These are phyloP conservation scores for Pedionomus torquatus DNA, from an alignment of 2,113 vertebrate species.

Conservation along the genomic window DNA sequence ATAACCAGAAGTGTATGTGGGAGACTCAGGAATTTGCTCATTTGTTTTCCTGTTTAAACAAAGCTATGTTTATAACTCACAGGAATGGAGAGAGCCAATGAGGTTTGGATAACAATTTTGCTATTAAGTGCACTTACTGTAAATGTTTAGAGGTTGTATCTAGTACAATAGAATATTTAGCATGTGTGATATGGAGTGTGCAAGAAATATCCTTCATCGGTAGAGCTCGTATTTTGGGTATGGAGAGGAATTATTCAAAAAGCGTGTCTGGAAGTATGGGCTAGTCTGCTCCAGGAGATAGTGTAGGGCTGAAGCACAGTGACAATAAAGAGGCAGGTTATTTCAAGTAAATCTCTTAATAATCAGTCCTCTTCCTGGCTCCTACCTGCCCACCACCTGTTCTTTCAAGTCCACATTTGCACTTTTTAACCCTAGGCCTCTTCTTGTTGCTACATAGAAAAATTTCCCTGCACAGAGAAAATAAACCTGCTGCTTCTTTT, in stretches of 20 bases:
- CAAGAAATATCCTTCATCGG: background rate
- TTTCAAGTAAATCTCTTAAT: background rate
- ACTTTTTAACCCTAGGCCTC: background rate
- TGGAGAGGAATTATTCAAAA: background rate
- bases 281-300: background rate
- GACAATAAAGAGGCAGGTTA: background rate
- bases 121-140: constrained; percentile 58
- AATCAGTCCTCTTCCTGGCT: background rate
- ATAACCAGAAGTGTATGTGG: constrained; percentile 46
- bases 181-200: constrained; percentile 14
- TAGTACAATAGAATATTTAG: constrained; percentile 50
- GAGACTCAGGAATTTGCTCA: constrained; percentile 45
- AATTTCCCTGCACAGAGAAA: background rate
- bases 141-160: constrained; percentile 49
- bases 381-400: background rate
- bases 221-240: background rate
- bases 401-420: background rate
- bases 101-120: constrained; percentile 14
- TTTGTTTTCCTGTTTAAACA: constrained; percentile 42
- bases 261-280: fast-evolving
- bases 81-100: constrained; percentile 5
- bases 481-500: background rate
- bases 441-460: background rate
- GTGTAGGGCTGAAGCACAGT: background rate
- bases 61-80: background rate